Evolutionary conservation across 2,113 vertebrate species (phyloP).

Genomic region (Odobenus rosmarus): DNA sequence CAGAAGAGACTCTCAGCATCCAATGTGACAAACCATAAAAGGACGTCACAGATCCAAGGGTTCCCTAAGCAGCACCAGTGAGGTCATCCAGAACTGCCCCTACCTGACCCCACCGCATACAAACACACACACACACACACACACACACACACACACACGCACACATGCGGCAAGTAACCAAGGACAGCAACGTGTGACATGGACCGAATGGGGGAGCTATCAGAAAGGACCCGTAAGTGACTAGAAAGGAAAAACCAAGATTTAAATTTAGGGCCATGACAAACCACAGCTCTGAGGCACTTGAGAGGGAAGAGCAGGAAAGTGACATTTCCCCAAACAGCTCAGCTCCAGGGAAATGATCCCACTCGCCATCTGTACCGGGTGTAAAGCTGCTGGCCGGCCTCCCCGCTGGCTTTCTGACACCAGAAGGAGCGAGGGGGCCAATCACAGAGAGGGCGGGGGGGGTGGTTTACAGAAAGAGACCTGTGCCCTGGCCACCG

Average conservation of each 20-base stretch:
- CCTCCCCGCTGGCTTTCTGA: neutral
- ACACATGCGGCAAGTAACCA: neutral
- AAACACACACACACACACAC: too few species aligned
- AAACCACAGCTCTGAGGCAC: constrained; percentile 28
- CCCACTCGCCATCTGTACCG: neutral
- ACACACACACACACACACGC: neutral
- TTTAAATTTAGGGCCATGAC: constrained; percentile 54
- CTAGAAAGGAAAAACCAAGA: neutral
- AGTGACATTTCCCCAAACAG: constrained; percentile 18
- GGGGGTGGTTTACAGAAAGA: neutral
- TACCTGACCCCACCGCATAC: rapidly evolving
- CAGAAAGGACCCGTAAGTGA: neutral
- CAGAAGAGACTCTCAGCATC: neutral
- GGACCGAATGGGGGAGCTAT: neutral
- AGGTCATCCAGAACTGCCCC: neutral
- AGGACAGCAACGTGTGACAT: neutral
- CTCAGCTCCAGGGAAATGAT: neutral
- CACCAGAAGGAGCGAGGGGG: neutral
- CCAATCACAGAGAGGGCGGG: neutral
- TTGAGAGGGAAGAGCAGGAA: constrained; percentile 43
- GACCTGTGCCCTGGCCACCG: neutral
- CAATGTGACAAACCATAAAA: neutral
- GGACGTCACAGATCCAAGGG: neutral
- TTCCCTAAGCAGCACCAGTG: neutral
- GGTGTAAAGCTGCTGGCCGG: neutral